Percentiles rank a stretch among this genome's conserved stretches.
phyloP scores from a whole-genome alignment of 92 coral and sea anemone genomes.

The Zoanthus gigantus region DNA sequence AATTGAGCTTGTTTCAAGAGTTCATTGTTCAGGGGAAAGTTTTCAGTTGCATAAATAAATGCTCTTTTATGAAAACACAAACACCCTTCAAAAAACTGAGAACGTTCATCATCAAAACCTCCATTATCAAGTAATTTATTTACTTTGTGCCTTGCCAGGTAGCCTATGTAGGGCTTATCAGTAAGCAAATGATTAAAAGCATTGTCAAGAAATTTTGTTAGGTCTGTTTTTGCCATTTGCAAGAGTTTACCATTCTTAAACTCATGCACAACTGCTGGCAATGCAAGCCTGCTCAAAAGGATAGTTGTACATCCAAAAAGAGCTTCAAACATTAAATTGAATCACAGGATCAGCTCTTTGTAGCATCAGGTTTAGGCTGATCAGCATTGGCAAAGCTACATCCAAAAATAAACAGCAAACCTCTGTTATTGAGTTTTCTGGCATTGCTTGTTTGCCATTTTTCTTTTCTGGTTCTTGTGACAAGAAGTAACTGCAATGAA shows the following conservation, averaged over 20 bases:
- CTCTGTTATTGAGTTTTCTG: conserved; percentile 11
- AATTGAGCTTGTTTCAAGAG: neutral
- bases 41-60: neutral
- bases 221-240: neutral
- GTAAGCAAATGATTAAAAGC: neutral
- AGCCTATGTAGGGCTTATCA: neutral
- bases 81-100: neutral
- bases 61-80: neutral
- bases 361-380: conserved; percentile 4
- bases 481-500: conserved; percentile 23
- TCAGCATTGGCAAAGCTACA: conserved; percentile 31
- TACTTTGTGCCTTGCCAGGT: neutral
- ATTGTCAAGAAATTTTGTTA: neutral
- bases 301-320: neutral
- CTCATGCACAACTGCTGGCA: conserved; percentile 1
- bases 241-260: conserved; percentile 9
- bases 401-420: conserved; percentile 40
- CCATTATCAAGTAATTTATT: neutral
- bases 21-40: neutral
- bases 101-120: neutral
- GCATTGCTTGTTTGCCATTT: conserved; percentile 1
- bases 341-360: conserved; percentile 5
- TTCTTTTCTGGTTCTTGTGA: neutral
- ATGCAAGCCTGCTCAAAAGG: conserved; percentile 3
- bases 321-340: neutral